Conservation (phyloP, 1,140 invertebrate species). For the Meloidogyne hapla region DNA sequence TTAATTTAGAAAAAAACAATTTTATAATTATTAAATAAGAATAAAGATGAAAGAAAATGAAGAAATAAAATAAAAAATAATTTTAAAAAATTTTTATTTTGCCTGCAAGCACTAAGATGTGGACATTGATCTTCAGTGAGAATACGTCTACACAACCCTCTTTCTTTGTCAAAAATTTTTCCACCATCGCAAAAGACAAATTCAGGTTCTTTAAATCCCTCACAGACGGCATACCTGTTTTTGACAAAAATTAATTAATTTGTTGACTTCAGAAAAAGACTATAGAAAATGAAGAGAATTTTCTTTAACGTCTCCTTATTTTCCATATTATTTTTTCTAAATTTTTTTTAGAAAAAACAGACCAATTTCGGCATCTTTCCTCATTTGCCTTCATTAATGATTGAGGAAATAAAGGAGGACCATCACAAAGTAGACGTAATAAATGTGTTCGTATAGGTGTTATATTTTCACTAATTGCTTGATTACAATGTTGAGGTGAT, state of each 20-base stretch:
- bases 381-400: background rate
- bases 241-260: background rate
- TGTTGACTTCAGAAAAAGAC: background rate
- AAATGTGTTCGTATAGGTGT: constrained; percentile 12
- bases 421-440: background rate
- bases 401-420: background rate
- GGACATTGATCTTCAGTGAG: constrained; percentile 29
- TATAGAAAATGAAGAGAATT: too few species aligned
- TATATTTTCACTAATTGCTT: background rate
- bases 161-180: constrained; percentile 29
- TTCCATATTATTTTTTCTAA: background rate
- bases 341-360: background rate
- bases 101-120: constrained; percentile 21
- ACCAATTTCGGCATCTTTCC: constrained; percentile 24
- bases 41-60: too few species aligned
- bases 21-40: background rate
- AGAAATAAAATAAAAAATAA: background rate
- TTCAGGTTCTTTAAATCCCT: constrained; percentile 9
- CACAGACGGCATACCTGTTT: constrained; percentile 23
- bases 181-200: constrained; percentile 28
- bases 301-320: too few species aligned
- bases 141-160: constrained; percentile 18
- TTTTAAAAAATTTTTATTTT: constrained; percentile 9
- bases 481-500: constrained; percentile 5
- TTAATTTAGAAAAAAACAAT: background rate